Evolutionary conservation across 1,140 invertebrate genomes (phyloP).

Genomic region (Euura lappo): DNA sequence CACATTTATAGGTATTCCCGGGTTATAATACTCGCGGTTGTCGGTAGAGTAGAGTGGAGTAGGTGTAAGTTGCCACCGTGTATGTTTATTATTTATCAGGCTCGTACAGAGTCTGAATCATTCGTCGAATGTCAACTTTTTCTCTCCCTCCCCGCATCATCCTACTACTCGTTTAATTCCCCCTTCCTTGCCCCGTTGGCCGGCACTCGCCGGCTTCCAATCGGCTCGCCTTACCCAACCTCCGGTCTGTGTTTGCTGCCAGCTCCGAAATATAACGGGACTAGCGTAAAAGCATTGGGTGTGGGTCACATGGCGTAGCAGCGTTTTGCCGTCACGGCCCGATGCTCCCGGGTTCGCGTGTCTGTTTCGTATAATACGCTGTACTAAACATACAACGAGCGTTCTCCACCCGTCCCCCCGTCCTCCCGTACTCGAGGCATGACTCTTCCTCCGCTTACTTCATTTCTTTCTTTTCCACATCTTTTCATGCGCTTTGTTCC

Average conservation of each 20-base stretch:
- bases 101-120: too few species aligned
- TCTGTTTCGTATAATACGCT: conserved; percentile 7
- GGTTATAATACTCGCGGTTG: too few species aligned
- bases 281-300: neutral
- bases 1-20: too few species aligned
- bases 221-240: neutral
- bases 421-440: neutral
- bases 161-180: neutral
- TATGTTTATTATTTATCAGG: too few species aligned
- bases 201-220: neutral
- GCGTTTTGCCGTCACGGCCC: conserved; percentile 1
- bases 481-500: too few species aligned
- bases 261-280: conserved; percentile 2
- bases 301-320: neutral
- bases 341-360: neutral
- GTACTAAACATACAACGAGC: neutral
- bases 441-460: too few species aligned
- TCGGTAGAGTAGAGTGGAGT: too few species aligned
- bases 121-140: neutral
- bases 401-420: neutral
- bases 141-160: neutral
- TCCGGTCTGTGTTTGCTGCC: neutral
- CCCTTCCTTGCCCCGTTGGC: neutral
- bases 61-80: too few species aligned
- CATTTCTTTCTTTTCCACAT: too few species aligned